Evolutionary conservation across 2,113 vertebrate species (phyloP).

Genomic region (Gallinago jamesoni): DNA sequence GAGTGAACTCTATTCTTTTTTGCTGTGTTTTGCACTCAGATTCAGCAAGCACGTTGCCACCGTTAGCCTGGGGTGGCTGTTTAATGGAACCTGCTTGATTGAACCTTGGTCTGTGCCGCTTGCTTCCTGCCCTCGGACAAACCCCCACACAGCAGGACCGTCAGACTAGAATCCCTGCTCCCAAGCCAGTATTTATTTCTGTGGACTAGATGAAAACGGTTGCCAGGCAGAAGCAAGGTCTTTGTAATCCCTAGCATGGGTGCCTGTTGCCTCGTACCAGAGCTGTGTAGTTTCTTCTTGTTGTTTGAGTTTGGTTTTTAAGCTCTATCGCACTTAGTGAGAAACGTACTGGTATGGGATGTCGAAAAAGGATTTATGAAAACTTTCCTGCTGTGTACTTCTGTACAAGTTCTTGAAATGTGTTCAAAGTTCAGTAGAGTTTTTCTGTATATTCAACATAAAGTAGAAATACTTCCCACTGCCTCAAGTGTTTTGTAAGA

Average conservation of each 20-base stretch:
- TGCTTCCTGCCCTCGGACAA: neutral
- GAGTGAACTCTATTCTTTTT: neutral
- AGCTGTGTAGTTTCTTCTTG: neutral
- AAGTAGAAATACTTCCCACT: neutral
- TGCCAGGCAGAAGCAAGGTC: too few species aligned
- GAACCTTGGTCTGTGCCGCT: neutral
- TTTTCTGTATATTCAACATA: neutral
- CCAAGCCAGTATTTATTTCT: neutral
- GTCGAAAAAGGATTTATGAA: neutral
- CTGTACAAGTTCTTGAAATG: neutral
- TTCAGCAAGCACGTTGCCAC: neutral
- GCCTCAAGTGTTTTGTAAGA: neutral
- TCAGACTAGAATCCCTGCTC: neutral
- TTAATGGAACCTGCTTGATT: neutral
- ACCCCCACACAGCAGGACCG: accelerated
- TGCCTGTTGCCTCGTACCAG: neutral
- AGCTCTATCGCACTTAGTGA: neutral
- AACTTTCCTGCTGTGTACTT: neutral
- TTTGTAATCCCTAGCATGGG: neutral
- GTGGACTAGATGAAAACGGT: neutral
- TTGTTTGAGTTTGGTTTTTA: neutral
- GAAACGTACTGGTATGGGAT: neutral
- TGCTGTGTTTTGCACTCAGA: accelerated
- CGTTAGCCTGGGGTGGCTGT: neutral
- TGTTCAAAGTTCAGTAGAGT: neutral